Evolutionary conservation across 2,113 vertebrate genomes (phyloP).

Genomic region (Salvelinus namaycush): DNA sequence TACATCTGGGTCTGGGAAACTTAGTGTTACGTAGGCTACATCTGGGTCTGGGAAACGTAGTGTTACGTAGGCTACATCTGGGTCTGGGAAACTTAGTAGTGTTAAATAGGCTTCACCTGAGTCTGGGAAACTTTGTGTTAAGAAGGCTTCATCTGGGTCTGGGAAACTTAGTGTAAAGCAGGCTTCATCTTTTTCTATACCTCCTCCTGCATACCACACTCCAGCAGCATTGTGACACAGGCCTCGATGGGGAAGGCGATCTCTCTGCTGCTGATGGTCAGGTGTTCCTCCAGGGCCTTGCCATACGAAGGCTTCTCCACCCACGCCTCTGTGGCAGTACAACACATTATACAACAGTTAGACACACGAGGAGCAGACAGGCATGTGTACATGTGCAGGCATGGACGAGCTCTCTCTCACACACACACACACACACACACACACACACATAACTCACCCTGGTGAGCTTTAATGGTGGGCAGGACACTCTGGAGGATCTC

Average conservation of each 20-base stretch:
- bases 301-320: slow-evolving; percentile 96
- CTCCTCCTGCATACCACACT: slow-evolving; percentile 94
- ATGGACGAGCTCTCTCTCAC: slow-evolving; percentile 17
- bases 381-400: slow-evolving; percentile 3
- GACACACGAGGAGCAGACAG: not conserved
- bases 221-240: slow-evolving; percentile 87
- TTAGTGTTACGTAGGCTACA: too few species aligned
- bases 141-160: too few species aligned
- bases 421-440: slow-evolving; percentile 1
- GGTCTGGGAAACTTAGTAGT: too few species aligned
- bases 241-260: slow-evolving; percentile 89
- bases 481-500: slow-evolving; percentile 89
- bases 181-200: slow-evolving; percentile 52
- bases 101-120: too few species aligned
- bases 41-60: too few species aligned
- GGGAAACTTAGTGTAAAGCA: too few species aligned
- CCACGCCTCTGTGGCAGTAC: slow-evolving; percentile 87
- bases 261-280: slow-evolving; percentile 81
- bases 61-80: too few species aligned
- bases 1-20: too few species aligned
- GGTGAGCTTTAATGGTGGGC: slow-evolving; percentile 97
- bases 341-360: slow-evolving; percentile 22
- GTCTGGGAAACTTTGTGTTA: too few species aligned
- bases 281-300: slow-evolving; percentile 90
- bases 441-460: slow-evolving; percentile 80